Percentiles rank a stretch among this genome's conserved stretches.
These are phyloP conservation scores for Maconellicoccus hirsutus DNA, from an alignment of 1,140 invertebrate genomes.

Conservation along the genomic window DNA sequence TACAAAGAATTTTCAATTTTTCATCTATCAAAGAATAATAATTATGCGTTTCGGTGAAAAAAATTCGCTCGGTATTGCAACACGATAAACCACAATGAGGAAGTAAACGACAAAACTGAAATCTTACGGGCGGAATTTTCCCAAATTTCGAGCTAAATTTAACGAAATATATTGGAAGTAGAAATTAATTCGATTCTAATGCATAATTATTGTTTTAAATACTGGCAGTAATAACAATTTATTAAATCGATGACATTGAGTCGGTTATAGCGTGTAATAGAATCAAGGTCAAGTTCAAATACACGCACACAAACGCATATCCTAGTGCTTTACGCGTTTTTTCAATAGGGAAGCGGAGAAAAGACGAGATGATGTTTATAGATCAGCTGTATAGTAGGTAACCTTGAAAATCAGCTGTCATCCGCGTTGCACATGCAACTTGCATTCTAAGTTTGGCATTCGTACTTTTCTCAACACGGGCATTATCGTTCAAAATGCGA, in stretches of 20 bases:
- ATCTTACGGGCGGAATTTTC: too few relatives aligned
- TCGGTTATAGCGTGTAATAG: constrained; percentile 16
- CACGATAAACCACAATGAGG: too few relatives aligned
- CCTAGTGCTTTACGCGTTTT: neutral
- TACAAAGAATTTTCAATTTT: too few relatives aligned
- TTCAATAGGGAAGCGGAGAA: neutral
- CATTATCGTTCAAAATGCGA: neutral
- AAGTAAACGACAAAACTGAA: too few relatives aligned
- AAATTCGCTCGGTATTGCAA: too few relatives aligned
- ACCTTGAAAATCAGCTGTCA: constrained; percentile 18
- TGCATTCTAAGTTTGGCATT: neutral
- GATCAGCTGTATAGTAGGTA: constrained; percentile 10
- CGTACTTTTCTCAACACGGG: neutral
- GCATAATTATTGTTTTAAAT: constrained; percentile 18
- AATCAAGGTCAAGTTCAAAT: constrained; percentile 20
- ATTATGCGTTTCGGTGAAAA: too few relatives aligned
- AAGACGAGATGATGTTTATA: neutral
- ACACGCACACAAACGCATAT: neutral
- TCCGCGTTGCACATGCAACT: constrained; percentile 14
- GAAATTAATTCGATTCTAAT: neutral
- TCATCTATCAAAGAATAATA: too few relatives aligned
- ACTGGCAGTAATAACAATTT: neutral
- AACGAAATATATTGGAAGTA: neutral
- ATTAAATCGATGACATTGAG: constrained; percentile 15
- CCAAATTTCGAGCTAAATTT: too few relatives aligned